Evolutionary conservation across 2,888 invertebrate genomes (phyloP).

Genomic region (Augochlorella aurata): DNA sequence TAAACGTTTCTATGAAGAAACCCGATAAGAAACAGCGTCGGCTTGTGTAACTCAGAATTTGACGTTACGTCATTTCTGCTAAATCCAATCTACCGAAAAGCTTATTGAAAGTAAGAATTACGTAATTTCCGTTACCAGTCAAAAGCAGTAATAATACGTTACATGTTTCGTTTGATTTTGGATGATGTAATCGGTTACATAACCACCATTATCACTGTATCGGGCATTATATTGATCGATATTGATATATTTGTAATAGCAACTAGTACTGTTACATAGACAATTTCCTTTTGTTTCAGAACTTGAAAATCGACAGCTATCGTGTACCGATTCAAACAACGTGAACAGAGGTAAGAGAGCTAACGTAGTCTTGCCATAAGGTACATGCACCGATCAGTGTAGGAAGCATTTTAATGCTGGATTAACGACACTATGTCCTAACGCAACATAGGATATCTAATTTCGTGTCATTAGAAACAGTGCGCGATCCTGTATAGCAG

Average conservation of each 20-base stretch:
- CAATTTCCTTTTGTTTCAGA: not conserved
- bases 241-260: slow-evolving; percentile 4
- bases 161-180: not conserved
- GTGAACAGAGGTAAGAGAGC: not conserved
- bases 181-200: slow-evolving; percentile 21
- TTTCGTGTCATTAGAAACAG: slow-evolving; percentile 17
- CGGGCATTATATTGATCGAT: not conserved
- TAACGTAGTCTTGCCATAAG: not conserved
- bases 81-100: slow-evolving; percentile 29
- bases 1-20: not conserved
- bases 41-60: slow-evolving; percentile 28
- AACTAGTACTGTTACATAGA: not conserved
- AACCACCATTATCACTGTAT: slow-evolving; percentile 18
- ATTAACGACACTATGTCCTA: not conserved
- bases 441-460: slow-evolving; percentile 1
- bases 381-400: not conserved
- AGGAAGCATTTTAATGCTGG: slow-evolving; percentile 2
- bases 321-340: not conserved
- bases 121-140: slow-evolving; percentile 24
- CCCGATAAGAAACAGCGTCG: not conserved
- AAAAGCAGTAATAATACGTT: slow-evolving; percentile 15
- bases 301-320: not conserved
- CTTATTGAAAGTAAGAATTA: slow-evolving; percentile 40
- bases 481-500: not conserved
- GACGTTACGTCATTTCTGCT: slow-evolving; percentile 24